phyloP scores from a whole-genome alignment of 2,888 invertebrate genomes.

The Flabesymbios commensalis region DNA sequence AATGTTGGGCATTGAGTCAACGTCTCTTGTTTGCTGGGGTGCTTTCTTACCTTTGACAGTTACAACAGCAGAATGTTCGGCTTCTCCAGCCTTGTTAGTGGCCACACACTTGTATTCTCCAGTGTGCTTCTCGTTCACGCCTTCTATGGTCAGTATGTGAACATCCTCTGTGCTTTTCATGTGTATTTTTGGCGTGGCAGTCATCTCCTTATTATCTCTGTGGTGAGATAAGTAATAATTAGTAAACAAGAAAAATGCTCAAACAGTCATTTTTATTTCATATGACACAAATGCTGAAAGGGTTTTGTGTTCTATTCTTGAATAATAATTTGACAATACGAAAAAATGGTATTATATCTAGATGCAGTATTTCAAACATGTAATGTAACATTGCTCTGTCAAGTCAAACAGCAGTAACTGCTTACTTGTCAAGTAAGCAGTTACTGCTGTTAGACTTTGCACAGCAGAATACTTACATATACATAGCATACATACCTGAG shows the following conservation, averaged over 20 bases:
- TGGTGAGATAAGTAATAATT: neutral
- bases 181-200: slow-evolving; percentile 75
- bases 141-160: slow-evolving; percentile 46
- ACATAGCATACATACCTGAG: slow-evolving; percentile 72
- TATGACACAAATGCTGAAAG: too few relatives aligned
- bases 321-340: too few relatives aligned
- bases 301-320: too few relatives aligned
- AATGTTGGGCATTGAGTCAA: too few relatives aligned
- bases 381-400: too few relatives aligned
- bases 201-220: slow-evolving; percentile 79
- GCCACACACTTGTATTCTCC: slow-evolving; percentile 37
- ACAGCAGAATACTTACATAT: too few relatives aligned
- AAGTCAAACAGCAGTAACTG: too few relatives aligned
- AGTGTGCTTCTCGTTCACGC: slow-evolving; percentile 52
- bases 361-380: too few relatives aligned
- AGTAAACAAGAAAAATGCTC: neutral
- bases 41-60: slow-evolving; percentile 77
- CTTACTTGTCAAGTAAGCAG: too few relatives aligned
- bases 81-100: slow-evolving; percentile 28
- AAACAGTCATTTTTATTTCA: neutral
- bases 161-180: slow-evolving; percentile 70
- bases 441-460: too few relatives aligned
- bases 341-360: too few relatives aligned
- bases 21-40: too few relatives aligned
- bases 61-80: slow-evolving; percentile 63